Conservation (phyloP, 2,113 vertebrate genomes). For the Sphyrna mokarran region DNA sequence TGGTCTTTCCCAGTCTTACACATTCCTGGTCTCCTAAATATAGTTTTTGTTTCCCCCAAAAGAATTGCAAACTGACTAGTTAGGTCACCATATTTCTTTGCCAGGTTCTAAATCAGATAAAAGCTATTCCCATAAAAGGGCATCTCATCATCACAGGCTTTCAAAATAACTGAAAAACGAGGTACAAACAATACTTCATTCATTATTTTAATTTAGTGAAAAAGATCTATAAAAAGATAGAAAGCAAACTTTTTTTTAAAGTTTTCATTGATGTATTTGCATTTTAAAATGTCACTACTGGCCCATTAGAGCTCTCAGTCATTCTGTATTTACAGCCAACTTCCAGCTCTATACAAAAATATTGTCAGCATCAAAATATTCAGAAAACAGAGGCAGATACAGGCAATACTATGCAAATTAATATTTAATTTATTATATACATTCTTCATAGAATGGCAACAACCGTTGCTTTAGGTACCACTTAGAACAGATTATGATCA, state of each 20-base stretch:
- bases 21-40: background rate
- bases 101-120: background rate
- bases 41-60: too few species aligned
- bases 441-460: constrained; percentile 22
- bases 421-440: constrained; percentile 11
- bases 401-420: background rate
- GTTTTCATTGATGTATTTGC: background rate
- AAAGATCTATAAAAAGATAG: background rate
- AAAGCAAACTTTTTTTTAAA: background rate
- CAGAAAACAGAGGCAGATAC: background rate
- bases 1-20: background rate
- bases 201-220: background rate
- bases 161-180: background rate
- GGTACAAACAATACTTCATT: background rate
- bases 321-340: background rate
- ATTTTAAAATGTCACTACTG: background rate
- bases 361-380: constrained; percentile 2
- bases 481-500: background rate
- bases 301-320: background rate
- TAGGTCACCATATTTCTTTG: background rate
- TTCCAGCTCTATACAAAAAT: background rate
- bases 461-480: background rate
- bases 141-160: background rate
- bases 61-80: background rate
- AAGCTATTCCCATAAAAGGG: too few species aligned